These are phyloP conservation scores for Acromyrmex heyeri DNA, from an alignment of 1,140 invertebrate genomes.

Conservation along the genomic window DNA sequence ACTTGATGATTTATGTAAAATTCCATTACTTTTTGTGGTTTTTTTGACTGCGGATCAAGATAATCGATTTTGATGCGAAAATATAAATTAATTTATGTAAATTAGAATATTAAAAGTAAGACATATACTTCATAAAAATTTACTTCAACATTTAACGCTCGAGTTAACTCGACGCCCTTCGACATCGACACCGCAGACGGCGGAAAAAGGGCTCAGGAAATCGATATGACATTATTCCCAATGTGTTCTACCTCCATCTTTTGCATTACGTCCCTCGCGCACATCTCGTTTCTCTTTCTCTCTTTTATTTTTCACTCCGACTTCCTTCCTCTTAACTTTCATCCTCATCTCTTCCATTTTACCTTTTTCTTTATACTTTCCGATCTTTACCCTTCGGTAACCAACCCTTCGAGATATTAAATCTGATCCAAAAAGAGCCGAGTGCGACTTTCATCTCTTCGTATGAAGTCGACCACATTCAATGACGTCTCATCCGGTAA, in stretches of 20 bases:
- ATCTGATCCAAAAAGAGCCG: constrained; percentile 39
- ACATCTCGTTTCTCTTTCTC: constrained; percentile 22
- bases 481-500: constrained; percentile 30
- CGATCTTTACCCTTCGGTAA: constrained; percentile 18
- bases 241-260: constrained; percentile 47
- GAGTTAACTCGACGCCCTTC: background rate
- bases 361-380: constrained; percentile 31
- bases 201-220: constrained; percentile 35
- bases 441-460: constrained; percentile 48
- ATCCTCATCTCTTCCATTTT: constrained; percentile 31
- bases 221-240: constrained; percentile 58
- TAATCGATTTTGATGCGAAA: background rate
- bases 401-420: constrained; percentile 54
- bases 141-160: constrained; percentile 17
- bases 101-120: background rate
- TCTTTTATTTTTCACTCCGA: constrained; percentile 21
- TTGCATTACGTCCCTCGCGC: constrained; percentile 25
- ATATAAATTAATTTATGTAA: background rate
- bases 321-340: constrained; percentile 27
- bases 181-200: background rate
- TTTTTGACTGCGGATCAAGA: background rate
- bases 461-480: constrained; percentile 15
- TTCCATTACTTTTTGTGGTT: background rate
- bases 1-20: constrained; percentile 3
- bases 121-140: background rate